phyloP scores from a whole-genome alignment of 2,113 vertebrate genomes.

The Hippocampus barbouri region DNA sequence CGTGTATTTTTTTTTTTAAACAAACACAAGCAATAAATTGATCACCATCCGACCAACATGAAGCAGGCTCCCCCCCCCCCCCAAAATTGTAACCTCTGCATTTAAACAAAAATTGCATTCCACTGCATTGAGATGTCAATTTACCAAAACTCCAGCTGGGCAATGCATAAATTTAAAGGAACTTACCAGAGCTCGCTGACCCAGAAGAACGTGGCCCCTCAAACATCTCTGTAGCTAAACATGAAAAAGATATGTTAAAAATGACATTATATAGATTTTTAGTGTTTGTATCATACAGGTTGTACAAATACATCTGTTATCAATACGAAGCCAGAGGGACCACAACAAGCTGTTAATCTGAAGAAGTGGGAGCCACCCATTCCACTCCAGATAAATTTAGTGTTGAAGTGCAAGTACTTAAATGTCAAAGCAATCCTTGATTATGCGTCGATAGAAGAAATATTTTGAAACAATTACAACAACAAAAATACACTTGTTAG shows the following conservation, averaged over 20 bases:
- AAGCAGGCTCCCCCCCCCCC: too few relatives aligned
- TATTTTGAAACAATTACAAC: neutral
- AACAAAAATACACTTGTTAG: neutral
- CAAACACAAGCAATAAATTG: too few relatives aligned
- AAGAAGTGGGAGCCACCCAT: slow-evolving; percentile 32
- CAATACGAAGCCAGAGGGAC: slow-evolving; percentile 33
- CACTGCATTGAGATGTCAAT: too few relatives aligned
- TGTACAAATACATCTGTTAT: slow-evolving; percentile 49
- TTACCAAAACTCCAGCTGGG: too few relatives aligned
- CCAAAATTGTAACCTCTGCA: too few relatives aligned
- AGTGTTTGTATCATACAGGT: slow-evolving; percentile 24
- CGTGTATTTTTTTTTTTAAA: too few relatives aligned
- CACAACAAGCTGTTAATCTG: slow-evolving; percentile 48
- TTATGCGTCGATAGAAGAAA: neutral
- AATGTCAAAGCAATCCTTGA: neutral
- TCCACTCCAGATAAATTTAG: neutral
- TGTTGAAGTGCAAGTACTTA: neutral
- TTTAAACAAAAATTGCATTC: too few relatives aligned
- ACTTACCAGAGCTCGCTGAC: slow-evolving; percentile 71
- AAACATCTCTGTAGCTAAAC: slow-evolving; percentile 62
- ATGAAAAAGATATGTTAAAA: slow-evolving; percentile 27
- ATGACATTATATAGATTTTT: neutral
- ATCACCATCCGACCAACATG: too few relatives aligned
- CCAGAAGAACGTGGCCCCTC: slow-evolving; percentile 67
- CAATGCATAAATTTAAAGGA: neutral